Base-by-base conservation (phyloP, 2,888 invertebrate species). In the Iselma pallidipennis region DNA sequence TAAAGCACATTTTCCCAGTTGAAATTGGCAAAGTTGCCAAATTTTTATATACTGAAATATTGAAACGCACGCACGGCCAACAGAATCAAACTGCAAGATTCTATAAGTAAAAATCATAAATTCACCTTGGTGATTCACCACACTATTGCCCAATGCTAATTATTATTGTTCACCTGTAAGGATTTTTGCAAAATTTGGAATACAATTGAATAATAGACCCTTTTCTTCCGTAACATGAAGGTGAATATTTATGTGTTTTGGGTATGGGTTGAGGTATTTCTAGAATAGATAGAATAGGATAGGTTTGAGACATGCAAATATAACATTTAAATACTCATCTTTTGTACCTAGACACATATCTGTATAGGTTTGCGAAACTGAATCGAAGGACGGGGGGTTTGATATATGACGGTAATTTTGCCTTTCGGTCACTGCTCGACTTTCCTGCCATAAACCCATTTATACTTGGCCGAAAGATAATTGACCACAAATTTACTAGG, bases 401-500 rank as follows among this genome's bases (percentile, higher is more conserved):
- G 78, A 79, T 78, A 77, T 79, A 79, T 78, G 76, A 71, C 72
- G 75, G 78, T 72, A 77, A 78, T 79, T 78, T 75, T 74, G 74
- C 76, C 76, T 77, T 76, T 75, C 73, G 79, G 77, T 76, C 78
- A 77, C 75, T 72, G 66, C 74, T 74, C 77, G 74, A 76, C 80
- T 75, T 71, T 71, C 68, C 78, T 77, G 78, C 80, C 80, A 80
- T 81, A 80, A 81, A 81, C 74, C 77, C 79, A 81, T 81, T 81
- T 80, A 78, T 78, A 79, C 76, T 79, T 77, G 78, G 77, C 77
- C 79, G 75, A 76, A 78, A 81, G 80, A 81, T 81, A 81, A 81
- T 81, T 78, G 80, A 78, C 79, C 78, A 75, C 80, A 81, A 80
- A 80, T 81, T 80, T 80, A 76, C 77, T 75, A 71, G 78, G 80